phyloP scores from a whole-genome alignment of 2,888 invertebrate species.

The Enchytraeus crypticus region DNA sequence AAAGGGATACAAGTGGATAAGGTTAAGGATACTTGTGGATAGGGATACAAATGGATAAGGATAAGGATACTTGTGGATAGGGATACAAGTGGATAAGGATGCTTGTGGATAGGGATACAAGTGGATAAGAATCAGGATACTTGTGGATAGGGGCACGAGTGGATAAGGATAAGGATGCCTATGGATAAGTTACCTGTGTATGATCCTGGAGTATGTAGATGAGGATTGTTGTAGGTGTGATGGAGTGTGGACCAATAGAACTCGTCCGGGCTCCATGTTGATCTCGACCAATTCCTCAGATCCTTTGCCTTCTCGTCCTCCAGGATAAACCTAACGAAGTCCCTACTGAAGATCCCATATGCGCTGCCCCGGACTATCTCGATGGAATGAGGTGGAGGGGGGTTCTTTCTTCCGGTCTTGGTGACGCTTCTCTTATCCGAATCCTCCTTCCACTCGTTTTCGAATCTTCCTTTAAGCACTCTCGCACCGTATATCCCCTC shows the following conservation, averaged over 20 bases:
- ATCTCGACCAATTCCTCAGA: conserved; percentile 39
- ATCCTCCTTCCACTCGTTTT: conserved; percentile 25
- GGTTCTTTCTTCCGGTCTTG: conserved; percentile 27
- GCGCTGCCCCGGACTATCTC: conserved; percentile 43
- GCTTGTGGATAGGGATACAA: too few relatives aligned
- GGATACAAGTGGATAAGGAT: too few relatives aligned
- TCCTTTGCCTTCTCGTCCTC: conserved; percentile 33
- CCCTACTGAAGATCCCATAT: conserved; percentile 42
- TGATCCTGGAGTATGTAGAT: conserved; percentile 37
- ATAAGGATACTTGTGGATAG: too few relatives aligned
- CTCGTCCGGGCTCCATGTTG: conserved; percentile 44
- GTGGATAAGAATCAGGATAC: too few relatives aligned
- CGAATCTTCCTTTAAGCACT: conserved; percentile 26
- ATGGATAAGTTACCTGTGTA: conserved; percentile 41
- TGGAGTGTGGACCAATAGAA: conserved; percentile 46
- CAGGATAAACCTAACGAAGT: conserved; percentile 40
- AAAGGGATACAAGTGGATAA: too few relatives aligned
- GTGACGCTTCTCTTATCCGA: conserved; percentile 24
- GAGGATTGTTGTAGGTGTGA: conserved; percentile 34
- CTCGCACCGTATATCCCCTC: conserved; percentile 39
- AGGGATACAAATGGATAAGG: too few relatives aligned
- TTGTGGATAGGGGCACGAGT: too few relatives aligned
- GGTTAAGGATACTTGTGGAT: too few relatives aligned
- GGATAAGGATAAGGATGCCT: too few relatives aligned
- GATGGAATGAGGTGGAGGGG: conserved; percentile 29